Percentiles rank a stretch among this genome's conserved stretches.
Evolutionary conservation across 1,140 invertebrate genomes (phyloP).

Genomic region (Euura lappo): DNA sequence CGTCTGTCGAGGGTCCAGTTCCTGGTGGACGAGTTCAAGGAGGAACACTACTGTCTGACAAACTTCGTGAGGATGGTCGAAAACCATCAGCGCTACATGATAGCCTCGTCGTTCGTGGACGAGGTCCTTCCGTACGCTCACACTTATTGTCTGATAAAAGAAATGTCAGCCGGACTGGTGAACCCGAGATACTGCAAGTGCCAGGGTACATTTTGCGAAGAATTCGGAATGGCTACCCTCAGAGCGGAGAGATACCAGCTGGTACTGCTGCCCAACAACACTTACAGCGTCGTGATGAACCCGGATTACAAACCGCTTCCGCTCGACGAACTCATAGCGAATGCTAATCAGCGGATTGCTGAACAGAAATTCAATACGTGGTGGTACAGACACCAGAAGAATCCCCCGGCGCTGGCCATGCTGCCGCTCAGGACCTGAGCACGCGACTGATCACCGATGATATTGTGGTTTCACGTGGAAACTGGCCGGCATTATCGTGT

Average conservation of each 20-base stretch:
- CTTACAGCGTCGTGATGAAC: not conserved
- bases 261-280: not conserved
- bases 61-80: not conserved
- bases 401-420: not conserved
- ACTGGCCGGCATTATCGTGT: no score
- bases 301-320: not conserved
- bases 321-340: not conserved
- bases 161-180: not conserved
- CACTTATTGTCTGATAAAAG: not conserved
- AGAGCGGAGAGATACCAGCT: not conserved
- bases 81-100: conserved; percentile 3
- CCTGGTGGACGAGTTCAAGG: not conserved
- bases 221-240: not conserved
- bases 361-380: not conserved
- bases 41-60: not conserved
- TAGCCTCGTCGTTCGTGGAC: not conserved
- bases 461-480: no score
- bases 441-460: no score
- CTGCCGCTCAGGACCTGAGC: no score
- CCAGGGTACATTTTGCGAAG: not conserved
- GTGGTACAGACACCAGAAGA: conserved; percentile 4
- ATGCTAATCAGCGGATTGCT: not conserved
- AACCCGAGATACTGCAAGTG: conserved; percentile 1
- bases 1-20: not conserved
- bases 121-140: not conserved